Evolutionary conservation across 2,797 vertebrate species (phyloP).

Genomic region (Australoheros facetus): DNA sequence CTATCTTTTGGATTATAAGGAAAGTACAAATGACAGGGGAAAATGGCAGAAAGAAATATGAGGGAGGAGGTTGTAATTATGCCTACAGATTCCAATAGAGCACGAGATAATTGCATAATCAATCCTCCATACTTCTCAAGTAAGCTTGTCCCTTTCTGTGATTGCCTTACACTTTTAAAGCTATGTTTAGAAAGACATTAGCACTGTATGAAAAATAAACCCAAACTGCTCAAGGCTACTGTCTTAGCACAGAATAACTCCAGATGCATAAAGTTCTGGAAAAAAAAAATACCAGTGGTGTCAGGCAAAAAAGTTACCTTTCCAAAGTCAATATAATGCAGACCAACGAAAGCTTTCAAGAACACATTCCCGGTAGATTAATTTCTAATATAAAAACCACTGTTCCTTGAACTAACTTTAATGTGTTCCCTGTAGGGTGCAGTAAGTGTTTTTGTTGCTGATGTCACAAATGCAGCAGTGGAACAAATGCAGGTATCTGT

Average conservation of each 20-base stretch:
- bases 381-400: not conserved
- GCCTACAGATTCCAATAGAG: slow-evolving; percentile 60
- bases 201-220: slow-evolving; percentile 16
- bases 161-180: slow-evolving; percentile 33
- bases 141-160: slow-evolving; percentile 47
- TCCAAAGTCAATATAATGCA: not conserved
- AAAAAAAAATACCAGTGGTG: not conserved
- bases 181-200: slow-evolving; percentile 41
- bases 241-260: not conserved
- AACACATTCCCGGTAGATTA: not conserved
- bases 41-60: slow-evolving; percentile 65
- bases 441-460: not conserved
- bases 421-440: not conserved
- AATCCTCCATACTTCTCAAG: slow-evolving; percentile 68
- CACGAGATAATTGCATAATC: slow-evolving; percentile 76
- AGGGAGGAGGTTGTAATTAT: slow-evolving; percentile 73
- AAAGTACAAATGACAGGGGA: slow-evolving; percentile 59
- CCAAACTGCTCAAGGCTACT: not conserved
- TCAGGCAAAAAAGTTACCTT: not conserved
- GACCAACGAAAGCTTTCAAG: not conserved
- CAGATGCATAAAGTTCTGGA: not conserved
- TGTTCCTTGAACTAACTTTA: not conserved
- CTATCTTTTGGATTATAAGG: slow-evolving; percentile 62
- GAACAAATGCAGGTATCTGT: not conserved
- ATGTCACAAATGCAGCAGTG: not conserved